These are phyloP conservation scores for Ctenosaura bakeri DNA, from an alignment of 2,797 vertebrate species.

Conservation along the genomic window DNA sequence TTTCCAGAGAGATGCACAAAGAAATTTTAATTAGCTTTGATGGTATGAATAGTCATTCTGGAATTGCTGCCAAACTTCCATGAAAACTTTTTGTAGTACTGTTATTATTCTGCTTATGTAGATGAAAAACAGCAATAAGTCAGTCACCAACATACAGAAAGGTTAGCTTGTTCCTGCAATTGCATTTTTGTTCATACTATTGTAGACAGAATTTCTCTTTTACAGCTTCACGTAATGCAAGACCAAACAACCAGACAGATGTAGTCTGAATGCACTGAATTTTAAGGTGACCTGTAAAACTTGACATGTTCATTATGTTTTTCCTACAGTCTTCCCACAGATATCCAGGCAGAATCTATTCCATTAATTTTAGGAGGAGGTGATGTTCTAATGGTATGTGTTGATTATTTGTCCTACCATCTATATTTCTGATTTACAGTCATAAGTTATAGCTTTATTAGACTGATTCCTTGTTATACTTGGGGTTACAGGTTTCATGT, in stretches of 20 bases:
- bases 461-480: not conserved
- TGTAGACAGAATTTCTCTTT: not conserved
- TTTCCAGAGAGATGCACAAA: not conserved
- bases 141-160: not conserved
- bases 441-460: not conserved
- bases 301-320: not conserved
- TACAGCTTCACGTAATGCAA: not conserved
- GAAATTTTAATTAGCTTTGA: not conserved
- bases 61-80: not conserved
- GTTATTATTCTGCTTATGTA: not conserved
- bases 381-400: constrained; percentile 95
- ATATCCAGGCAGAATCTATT: constrained; percentile 98
- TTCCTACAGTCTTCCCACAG: constrained; percentile 91
- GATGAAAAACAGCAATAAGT: not conserved
- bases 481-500: not conserved
- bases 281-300: not conserved
- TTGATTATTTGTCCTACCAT: not conserved
- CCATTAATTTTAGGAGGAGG: constrained; percentile 96
- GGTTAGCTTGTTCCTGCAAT: not conserved
- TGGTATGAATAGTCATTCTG: not conserved
- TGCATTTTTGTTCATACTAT: not conserved
- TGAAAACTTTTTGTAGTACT: not conserved
- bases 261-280: accelerated
- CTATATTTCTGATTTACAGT: not conserved
- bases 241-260: constrained; percentile 10